Percentiles rank a stretch among this genome's conserved stretches.
Conservation (phyloP, 2,888 invertebrate genomes). For the Himalopsyche japonica region DNA sequence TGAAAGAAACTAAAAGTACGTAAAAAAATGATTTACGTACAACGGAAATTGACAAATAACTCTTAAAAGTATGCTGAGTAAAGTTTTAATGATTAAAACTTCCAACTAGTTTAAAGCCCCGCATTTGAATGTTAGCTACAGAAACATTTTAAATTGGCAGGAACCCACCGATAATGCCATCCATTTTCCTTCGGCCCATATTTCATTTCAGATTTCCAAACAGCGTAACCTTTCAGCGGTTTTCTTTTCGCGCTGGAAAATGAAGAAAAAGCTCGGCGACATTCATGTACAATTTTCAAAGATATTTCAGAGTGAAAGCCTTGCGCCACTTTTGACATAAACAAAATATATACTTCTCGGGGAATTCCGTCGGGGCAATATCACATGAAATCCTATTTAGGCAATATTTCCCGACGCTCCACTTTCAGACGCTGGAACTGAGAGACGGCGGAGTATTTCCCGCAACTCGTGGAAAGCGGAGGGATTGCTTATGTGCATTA, state of each 20-base stretch:
- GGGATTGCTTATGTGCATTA: conserved; percentile 18
- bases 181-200: conserved; percentile 3
- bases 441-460: neutral
- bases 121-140: neutral
- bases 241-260: conserved; percentile 7
- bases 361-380: conserved; percentile 38
- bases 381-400: conserved; percentile 39
- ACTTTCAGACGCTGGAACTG: conserved; percentile 20
- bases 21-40: neutral
- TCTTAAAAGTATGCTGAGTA: neutral
- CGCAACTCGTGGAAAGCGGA: neutral
- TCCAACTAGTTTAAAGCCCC: neutral
- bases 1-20: neutral
- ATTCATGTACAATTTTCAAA: conserved; percentile 16
- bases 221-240: conserved; percentile 13
- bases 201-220: conserved; percentile 25
- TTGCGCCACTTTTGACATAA: conserved; percentile 36
- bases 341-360: conserved; percentile 35
- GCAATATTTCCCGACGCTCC: conserved; percentile 37
- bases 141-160: neutral
- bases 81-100: neutral
- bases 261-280: neutral
- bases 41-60: neutral
- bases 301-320: conserved; percentile 18
- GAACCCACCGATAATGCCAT: neutral